A percentile compares a stretch with the other conserved stretches of the same genome.
These are phyloP conservation scores for Gephyroberyx darwinii DNA, from an alignment of 2,797 vertebrate genomes.

Conservation along the genomic window DNA sequence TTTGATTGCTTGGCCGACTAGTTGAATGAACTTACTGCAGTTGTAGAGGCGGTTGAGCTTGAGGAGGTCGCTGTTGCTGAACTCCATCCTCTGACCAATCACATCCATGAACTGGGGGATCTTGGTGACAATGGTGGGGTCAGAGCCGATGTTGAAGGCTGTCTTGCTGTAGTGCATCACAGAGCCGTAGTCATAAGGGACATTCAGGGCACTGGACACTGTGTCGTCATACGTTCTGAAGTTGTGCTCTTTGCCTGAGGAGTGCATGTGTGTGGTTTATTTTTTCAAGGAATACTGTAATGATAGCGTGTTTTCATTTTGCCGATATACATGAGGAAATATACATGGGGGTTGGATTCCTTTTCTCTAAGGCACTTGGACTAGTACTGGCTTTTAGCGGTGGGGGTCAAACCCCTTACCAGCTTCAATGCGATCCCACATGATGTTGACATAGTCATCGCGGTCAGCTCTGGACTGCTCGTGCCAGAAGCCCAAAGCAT, in stretches of 20 bases:
- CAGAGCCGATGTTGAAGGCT: constrained; percentile 80
- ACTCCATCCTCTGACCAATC: constrained; percentile 91
- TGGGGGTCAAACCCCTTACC: constrained; percentile 72
- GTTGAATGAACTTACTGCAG: constrained; percentile 82
- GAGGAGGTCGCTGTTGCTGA: constrained; percentile 86
- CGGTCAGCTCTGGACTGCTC: constrained; percentile 91
- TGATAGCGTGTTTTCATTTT: no score
- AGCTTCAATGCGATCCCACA: constrained; percentile 84
- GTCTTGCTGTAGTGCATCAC: constrained; percentile 93
- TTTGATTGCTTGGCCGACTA: background rate
- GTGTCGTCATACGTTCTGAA: constrained; percentile 83
- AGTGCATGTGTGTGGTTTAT: background rate
- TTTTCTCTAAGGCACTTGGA: no score
- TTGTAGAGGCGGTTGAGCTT: constrained; percentile 90
- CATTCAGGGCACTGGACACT: constrained; percentile 80
- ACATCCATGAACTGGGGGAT: constrained; percentile 85
- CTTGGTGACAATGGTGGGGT: constrained; percentile 89
- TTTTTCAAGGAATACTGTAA: no score
- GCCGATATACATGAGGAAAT: no score
- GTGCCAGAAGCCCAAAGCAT: constrained; percentile 91
- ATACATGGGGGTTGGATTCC: no score
- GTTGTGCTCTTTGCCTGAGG: constrained; percentile 84
- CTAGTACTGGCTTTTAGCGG: no score
- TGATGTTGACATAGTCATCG: constrained; percentile 88
- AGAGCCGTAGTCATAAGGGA: constrained; percentile 90